These are phyloP conservation scores for Potorous gilbertii DNA, from an alignment of 2,797 vertebrate species.

Conservation along the genomic window DNA sequence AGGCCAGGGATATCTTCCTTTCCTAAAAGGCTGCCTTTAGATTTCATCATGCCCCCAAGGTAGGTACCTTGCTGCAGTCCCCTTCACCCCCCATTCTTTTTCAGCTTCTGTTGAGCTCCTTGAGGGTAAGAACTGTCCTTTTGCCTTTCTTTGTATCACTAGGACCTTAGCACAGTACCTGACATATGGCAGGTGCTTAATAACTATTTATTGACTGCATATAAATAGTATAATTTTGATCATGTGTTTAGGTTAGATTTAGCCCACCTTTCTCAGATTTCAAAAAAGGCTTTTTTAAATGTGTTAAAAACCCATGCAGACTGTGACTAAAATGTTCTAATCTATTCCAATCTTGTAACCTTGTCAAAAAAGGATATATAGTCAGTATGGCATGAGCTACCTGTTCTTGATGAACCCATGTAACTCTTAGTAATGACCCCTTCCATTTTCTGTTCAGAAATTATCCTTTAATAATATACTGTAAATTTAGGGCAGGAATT, in stretches of 20 bases:
- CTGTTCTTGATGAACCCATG: not conserved
- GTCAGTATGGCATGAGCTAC: not conserved
- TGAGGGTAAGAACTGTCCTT: not conserved
- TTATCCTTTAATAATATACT: not conserved
- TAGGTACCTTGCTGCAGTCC: too few relatives aligned
- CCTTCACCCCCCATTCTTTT: not conserved
- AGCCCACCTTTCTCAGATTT: not conserved
- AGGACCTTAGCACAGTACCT: not conserved
- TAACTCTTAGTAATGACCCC: not conserved
- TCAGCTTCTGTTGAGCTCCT: not conserved
- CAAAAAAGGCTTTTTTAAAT: not conserved
- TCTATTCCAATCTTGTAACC: not conserved
- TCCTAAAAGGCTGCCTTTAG: too few relatives aligned
- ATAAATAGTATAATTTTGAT: not conserved
- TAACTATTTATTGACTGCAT: not conserved
- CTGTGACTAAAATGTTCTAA: not conserved
- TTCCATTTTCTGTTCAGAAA: not conserved
- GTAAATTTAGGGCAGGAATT: not conserved
- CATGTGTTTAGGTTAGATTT: not conserved
- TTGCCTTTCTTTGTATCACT: not conserved
- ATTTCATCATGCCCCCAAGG: too few relatives aligned
- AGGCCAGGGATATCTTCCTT: not conserved
- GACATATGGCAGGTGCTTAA: not conserved
- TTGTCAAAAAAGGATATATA: not conserved
- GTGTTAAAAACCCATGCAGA: not conserved